Evolutionary conservation across 2,888 invertebrate species (phyloP), one percentile per base, ranked within the genome.

Genomic region (Halictus quadricinctus): DNA sequence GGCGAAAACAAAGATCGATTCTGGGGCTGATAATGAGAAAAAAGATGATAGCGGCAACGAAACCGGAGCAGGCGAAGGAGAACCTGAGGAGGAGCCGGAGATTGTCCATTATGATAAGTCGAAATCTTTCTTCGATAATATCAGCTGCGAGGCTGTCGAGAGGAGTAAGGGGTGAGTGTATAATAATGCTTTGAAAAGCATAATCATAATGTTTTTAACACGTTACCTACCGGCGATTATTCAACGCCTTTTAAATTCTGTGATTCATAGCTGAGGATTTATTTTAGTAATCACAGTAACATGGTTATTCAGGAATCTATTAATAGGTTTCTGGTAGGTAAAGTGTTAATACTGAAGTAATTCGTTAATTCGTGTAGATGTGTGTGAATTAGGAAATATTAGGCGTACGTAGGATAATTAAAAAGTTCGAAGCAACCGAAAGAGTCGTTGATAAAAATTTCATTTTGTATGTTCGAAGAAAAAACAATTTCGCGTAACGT

Each of bases 41-140:
- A 98, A 98, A 92, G 98, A 98, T 92, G 98, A 98, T 94, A 98
- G 98, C 50, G 98, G 98, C 77, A 98, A 98, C 93, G 98, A 98
- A 94, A 98, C 98, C 21, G 97, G 97, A 48, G 97, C 97, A 50
- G 98, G 97, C 3, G 98, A 98, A 92, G 96, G 97, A 21, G 98
- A 98, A 93, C 96, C 96, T 15, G 97, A 97, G 86, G 97, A 97
- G 88, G 95, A 95, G 36, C 95, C 95, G 21, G 96, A 96, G 90
- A 96, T 96, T 89, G 96, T 96, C 85, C 98, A 96, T 93, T 99
- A 99, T 94, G 98, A 99, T 95, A 99, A 99, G 95, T 96, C 97
- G 91, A 99, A 98, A 95, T 99, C 99, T 88, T 99, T 99, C 96
- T 99, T 99, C 95, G 99, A 99, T 95, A 98, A 98, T 95, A 99